A percentile compares a stretch with the other conserved stretches of the same genome.
Evolutionary conservation across 2,888 invertebrate species (phyloP).

Genomic region (Galerucella nymphaeae): DNA sequence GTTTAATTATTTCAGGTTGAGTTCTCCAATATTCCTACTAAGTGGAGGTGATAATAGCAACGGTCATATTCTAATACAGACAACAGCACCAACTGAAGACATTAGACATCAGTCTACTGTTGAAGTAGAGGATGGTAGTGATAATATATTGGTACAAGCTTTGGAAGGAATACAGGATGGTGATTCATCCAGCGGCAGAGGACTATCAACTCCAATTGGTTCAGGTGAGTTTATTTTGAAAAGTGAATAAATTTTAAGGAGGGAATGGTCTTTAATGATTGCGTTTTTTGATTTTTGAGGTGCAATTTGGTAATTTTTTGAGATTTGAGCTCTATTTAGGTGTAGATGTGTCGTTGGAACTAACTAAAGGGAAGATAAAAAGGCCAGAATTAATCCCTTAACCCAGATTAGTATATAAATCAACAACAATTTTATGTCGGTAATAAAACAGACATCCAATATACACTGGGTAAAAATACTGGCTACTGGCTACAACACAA

Average conservation of each 20-base stretch:
- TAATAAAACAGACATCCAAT: conserved; percentile 27
- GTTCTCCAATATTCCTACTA: conserved; percentile 61
- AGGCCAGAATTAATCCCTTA: conserved; percentile 30
- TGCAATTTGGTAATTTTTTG: too few relatives aligned
- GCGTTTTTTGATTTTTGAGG: too few relatives aligned
- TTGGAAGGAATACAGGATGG: conserved; percentile 58
- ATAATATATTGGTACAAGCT: conserved; percentile 57
- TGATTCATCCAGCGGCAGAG: conserved; percentile 54
- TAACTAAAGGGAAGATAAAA: conserved; percentile 31
- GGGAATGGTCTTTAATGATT: too few relatives aligned
- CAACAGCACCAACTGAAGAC: conserved; percentile 56
- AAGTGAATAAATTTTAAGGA: not conserved
- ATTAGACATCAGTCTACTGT: conserved; percentile 46
- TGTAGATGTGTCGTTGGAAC: conserved; percentile 6
- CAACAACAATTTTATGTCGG: conserved; percentile 32
- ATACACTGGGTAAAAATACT: conserved; percentile 26
- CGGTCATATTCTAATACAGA: conserved; percentile 59
- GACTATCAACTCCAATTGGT: conserved; percentile 58
- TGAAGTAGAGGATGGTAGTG: conserved; percentile 49
- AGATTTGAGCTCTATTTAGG: conserved; percentile 5
- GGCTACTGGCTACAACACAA: conserved; percentile 25
- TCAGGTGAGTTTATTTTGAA: conserved; percentile 57
- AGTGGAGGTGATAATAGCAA: conserved; percentile 60
- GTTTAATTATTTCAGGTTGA: conserved; percentile 39
- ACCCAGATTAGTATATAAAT: conserved; percentile 34